Conservation (phyloP, 2,797 vertebrate species). For the Myotis myotis region DNA sequence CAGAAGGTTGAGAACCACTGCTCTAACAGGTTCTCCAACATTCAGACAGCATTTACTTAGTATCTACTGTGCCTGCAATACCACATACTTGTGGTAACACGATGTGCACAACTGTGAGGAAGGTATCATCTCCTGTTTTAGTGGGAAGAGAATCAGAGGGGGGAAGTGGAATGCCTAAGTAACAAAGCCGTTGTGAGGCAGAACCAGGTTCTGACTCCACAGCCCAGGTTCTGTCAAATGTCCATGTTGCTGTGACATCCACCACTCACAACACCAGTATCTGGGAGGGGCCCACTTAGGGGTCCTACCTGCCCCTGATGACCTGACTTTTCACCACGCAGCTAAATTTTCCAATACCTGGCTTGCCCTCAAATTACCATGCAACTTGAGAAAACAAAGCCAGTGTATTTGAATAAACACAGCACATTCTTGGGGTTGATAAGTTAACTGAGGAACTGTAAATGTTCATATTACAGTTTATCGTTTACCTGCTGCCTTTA, state of each 20-base stretch:
- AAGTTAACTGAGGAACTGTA: neutral
- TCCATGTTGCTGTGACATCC: neutral
- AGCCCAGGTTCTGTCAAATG: neutral
- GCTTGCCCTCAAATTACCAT: neutral
- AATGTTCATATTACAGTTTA: neutral
- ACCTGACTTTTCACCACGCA: neutral
- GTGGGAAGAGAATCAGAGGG: neutral
- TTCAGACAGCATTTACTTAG: neutral
- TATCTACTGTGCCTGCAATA: accelerated
- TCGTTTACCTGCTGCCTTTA: neutral
- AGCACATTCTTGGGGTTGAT: neutral
- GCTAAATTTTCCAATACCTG: neutral
- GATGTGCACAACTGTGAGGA: neutral
- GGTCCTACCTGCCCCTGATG: too few relatives aligned
- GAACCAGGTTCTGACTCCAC: too few relatives aligned
- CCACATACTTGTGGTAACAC: too few relatives aligned
- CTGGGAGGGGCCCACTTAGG: neutral
- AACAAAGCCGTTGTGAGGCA: neutral
- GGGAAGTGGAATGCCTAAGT: neutral
- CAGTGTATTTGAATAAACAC: neutral
- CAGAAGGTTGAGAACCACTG: neutral
- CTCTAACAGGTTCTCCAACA: too few relatives aligned
- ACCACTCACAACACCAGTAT: too few relatives aligned
- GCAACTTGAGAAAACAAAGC: neutral
- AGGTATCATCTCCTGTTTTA: neutral